These are phyloP conservation scores for Gyrodactylus salaris DNA, from an alignment of 1,140 invertebrate genomes.

Conservation along the genomic window DNA sequence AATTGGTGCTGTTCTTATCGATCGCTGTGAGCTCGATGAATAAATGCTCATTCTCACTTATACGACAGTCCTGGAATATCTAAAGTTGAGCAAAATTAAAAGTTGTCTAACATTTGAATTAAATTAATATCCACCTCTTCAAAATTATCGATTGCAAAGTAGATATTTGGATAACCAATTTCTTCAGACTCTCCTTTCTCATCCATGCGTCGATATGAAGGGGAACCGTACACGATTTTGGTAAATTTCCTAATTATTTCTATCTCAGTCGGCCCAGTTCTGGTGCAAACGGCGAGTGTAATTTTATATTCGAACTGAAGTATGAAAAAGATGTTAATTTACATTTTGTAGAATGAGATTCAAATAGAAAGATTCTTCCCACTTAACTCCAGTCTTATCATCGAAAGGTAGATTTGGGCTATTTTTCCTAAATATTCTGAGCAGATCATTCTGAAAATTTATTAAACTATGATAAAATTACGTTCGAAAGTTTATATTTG, in stretches of 20 bases:
- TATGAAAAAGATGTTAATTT: background rate
- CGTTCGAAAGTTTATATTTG: background rate
- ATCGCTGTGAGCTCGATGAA: conserved; percentile 75
- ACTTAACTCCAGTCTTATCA: background rate
- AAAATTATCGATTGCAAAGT: conserved; percentile 95
- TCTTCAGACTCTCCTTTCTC: conserved; percentile 85
- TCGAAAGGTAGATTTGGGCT: background rate
- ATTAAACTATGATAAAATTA: background rate
- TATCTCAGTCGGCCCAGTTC: conserved; percentile 74
- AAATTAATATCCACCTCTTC: conserved; percentile 42
- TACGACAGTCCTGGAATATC: conserved; percentile 61
- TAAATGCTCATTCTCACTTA: conserved; percentile 84
- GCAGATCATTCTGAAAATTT: background rate
- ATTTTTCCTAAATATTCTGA: background rate
- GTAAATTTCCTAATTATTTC: conserved; percentile 67
- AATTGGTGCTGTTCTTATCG: conserved; percentile 29
- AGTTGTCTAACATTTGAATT: conserved; percentile 6
- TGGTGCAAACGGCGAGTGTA: conserved; percentile 74
- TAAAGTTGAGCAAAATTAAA: conserved; percentile 15
- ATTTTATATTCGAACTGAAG: conserved; percentile 63
- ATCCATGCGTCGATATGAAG: conserved; percentile 72
- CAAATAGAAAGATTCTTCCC: background rate
- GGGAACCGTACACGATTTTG: conserved; percentile 62
- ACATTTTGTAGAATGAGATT: background rate
- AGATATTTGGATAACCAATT: conserved; percentile 90